Evolutionary conservation across 2,888 invertebrate species (phyloP), one percentile per base, ranked within the genome.

Genomic region (Acleris sparsana): DNA sequence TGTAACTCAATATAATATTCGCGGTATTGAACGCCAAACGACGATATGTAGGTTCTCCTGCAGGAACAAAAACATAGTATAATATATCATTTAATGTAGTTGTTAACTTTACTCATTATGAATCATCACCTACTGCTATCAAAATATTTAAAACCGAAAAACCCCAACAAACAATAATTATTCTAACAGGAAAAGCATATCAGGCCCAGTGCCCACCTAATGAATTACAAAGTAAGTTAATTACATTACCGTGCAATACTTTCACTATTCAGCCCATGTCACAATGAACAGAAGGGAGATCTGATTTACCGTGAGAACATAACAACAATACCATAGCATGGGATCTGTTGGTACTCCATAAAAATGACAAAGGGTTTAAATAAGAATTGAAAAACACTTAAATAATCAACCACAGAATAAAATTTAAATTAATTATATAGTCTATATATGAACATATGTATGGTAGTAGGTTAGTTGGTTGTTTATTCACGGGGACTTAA

Each of bases 291-390:
- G 29, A 44, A 51, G 66, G 52, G 66, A 74, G 66, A 74, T 70
- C 69, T 57, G 62, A 67, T 69, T 62, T 62, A 70, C 63, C 75
- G 75, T 80, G 82, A 71, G 80, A 80, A 80, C 68, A 69, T 52
- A 22, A 44, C 63, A 73, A 81, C 80, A 81, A 81, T 79, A 70
- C 63, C 29, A 17, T 53, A 49, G 43, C 55, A 51, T 65, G 51
- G 55, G 22, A 25, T 53, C 43, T 22, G 9, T 39, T 9, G 20
- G n/a, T 22, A 20, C 17, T 43, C 55, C 43, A 55, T 43, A 58
- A 46, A 65, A 46, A 52, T 61, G 59, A 51, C 53, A 33, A 4
- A 3, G 13, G 13, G 13, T 13, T 13, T 11, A 39, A 39, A 39
- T 39, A 4, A 39, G 4, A 39, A 39, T 13, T 39, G 3, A 13